Evolutionary conservation across 2,797 vertebrate species (phyloP).

Genomic region (Mionectes olivaceus): DNA sequence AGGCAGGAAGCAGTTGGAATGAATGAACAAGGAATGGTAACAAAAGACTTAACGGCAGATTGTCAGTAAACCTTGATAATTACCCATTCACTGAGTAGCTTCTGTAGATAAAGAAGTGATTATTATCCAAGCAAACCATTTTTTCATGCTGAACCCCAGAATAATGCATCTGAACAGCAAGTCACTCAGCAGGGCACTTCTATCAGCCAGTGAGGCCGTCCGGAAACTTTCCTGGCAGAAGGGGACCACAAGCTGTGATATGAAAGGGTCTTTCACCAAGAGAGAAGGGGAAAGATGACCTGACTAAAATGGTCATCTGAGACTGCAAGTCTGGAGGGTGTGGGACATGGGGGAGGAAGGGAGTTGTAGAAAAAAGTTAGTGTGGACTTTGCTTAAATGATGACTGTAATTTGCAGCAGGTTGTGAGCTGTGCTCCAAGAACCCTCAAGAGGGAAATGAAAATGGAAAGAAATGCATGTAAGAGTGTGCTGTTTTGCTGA

Average conservation of each 20-base stretch:
- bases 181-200: conserved; percentile 34
- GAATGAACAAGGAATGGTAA: conserved; percentile 4
- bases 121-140: conserved; percentile 32
- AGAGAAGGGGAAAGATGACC: neutral
- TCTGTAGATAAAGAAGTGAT: conserved; percentile 50
- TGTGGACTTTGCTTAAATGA: neutral
- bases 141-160: conserved; percentile 35
- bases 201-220: neutral
- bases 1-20: conserved; percentile 29
- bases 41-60: neutral
- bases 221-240: neutral
- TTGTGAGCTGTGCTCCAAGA: neutral
- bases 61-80: conserved; percentile 53
- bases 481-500: neutral
- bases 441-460: neutral
- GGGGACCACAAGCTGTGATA: neutral
- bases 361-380: neutral
- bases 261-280: conserved; percentile 41
- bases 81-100: conserved; percentile 36
- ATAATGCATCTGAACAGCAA: conserved; percentile 20
- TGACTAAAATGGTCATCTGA: conserved; percentile 7
- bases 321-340: neutral
- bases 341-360: too few species aligned
- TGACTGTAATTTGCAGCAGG: neutral
- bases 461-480: neutral